These are phyloP conservation scores for Onchidella celtica DNA, from an alignment of 2,888 invertebrate species.

Conservation along the genomic window DNA sequence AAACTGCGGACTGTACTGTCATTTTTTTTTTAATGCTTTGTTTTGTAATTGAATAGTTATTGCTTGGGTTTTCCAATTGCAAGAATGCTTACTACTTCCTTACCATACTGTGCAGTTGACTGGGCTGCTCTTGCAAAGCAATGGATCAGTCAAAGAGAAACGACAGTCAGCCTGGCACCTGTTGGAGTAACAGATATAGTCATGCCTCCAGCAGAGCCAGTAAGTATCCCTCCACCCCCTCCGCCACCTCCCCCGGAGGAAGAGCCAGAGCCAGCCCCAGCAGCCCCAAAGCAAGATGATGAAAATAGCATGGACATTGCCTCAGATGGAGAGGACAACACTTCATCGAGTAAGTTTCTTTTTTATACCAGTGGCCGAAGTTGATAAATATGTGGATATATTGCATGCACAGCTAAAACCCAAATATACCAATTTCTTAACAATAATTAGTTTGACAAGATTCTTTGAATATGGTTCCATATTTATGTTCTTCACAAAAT, in stretches of 20 bases:
- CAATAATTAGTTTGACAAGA: not conserved
- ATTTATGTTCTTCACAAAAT: no score
- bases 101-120: conserved; percentile 88
- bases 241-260: conserved; percentile 60
- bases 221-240: conserved; percentile 55
- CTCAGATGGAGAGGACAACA: conserved; percentile 62
- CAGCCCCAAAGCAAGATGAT: conserved; percentile 42
- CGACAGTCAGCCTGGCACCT: conserved; percentile 36
- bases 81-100: no score
- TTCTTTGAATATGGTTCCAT: no score
- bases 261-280: conserved; percentile 27
- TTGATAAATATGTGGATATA: no score
- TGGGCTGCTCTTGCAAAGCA: conserved; percentile 98
- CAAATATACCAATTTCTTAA: no score
- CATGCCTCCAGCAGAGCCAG: conserved; percentile 47
- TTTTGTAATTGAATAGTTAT: no score
- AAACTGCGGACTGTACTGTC: no score
- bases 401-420: no score
- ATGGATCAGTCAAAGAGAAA: conserved; percentile 87
- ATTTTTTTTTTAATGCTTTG: no score
- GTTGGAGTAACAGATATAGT: conserved; percentile 37
- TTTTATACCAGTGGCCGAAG: no score
- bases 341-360: conserved; percentile 1
- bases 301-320: conserved; percentile 71
- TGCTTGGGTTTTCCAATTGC: no score